phyloP scores from a whole-genome alignment of 2,113 vertebrate genomes.

The Lethenteron camtschaticum region DNA sequence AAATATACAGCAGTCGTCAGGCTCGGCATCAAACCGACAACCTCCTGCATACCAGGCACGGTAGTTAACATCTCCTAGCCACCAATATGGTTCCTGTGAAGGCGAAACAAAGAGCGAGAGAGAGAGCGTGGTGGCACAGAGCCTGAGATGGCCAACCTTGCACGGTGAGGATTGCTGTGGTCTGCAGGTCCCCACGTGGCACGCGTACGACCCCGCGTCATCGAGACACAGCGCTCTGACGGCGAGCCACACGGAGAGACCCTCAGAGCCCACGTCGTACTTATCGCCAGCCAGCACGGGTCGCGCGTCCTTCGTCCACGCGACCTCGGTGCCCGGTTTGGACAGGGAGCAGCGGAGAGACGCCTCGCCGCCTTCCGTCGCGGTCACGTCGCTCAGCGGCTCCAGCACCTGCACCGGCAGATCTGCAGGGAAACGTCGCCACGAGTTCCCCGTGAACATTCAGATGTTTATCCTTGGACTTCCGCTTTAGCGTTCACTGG shows the following conservation, averaged over 20 bases:
- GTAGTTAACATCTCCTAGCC: too few species aligned
- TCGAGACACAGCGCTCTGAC: conserved; percentile 30
- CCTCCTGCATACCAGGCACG: too few species aligned
- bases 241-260: conserved; percentile 18
- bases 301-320: too few species aligned
- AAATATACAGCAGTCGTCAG: too few species aligned
- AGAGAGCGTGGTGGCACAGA: too few species aligned
- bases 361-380: conserved; percentile 18
- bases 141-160: conserved; percentile 30
- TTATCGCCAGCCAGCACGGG: neutral
- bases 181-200: conserved; percentile 43
- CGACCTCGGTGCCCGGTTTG: too few species aligned
- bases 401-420: conserved; percentile 19
- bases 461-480: too few species aligned
- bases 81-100: too few species aligned
- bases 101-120: too few species aligned
- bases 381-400: conserved; percentile 15
- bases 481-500: too few species aligned
- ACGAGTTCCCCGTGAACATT: too few species aligned
- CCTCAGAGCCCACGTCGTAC: conserved; percentile 13
- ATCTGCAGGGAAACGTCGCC: conserved; percentile 12
- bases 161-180: conserved; percentile 39
- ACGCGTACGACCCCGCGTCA: conserved; percentile 51
- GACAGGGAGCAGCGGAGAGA: conserved; percentile 7
- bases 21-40: too few species aligned